phyloP scores from a whole-genome alignment of 1,140 invertebrate genomes.

The Apis florea region DNA sequence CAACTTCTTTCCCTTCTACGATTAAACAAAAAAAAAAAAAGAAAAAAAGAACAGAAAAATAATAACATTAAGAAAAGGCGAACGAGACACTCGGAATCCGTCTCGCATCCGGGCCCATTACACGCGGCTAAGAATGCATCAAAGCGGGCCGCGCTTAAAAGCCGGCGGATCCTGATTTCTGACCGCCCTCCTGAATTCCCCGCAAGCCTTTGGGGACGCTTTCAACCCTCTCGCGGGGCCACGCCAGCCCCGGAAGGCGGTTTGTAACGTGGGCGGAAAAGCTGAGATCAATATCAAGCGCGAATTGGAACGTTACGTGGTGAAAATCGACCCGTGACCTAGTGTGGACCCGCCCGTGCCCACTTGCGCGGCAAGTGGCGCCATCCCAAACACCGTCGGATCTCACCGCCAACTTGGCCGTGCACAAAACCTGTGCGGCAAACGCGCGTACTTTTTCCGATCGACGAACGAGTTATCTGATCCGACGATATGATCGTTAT shows the following conservation, averaged over 20 bases:
- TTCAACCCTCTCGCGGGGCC: slow-evolving; percentile 21
- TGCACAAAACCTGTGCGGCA: background rate
- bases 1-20: too few relatives aligned
- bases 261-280: slow-evolving; percentile 71
- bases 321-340: slow-evolving; percentile 77
- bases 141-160: slow-evolving; percentile 13
- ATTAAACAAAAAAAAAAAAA: background rate
- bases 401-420: background rate
- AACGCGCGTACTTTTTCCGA: too few relatives aligned
- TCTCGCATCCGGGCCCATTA: background rate
- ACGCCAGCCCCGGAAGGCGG: slow-evolving; percentile 28
- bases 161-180: slow-evolving; percentile 10
- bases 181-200: background rate
- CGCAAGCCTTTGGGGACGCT: slow-evolving; percentile 15
- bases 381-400: slow-evolving; percentile 63
- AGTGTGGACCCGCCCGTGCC: slow-evolving; percentile 77
- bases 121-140: slow-evolving; percentile 6
- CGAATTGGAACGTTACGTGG: slow-evolving; percentile 78
- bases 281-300: slow-evolving; percentile 79
- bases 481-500: too few relatives aligned
- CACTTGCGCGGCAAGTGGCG: slow-evolving; percentile 66
- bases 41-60: background rate
- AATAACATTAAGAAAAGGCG: too few relatives aligned
- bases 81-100: background rate
- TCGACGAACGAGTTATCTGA: too few relatives aligned